These are phyloP conservation scores for Linepithema humile DNA, from an alignment of 1,140 invertebrate genomes.

Conservation along the genomic window DNA sequence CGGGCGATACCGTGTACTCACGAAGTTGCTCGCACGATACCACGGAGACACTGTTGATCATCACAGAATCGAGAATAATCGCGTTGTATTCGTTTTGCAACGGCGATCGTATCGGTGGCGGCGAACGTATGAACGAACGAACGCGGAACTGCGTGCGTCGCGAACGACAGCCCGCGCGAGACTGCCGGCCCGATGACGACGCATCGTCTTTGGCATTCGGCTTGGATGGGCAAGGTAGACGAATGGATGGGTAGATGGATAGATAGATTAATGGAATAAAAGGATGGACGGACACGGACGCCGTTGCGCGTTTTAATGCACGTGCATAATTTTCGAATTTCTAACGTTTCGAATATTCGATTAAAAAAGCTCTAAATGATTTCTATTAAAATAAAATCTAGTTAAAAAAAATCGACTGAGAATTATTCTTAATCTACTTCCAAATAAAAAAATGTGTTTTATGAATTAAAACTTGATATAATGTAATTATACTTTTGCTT, in stretches of 20 bases:
- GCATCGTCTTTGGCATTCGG: conserved; percentile 63
- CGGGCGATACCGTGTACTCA: conserved; percentile 21
- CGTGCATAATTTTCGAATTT: background rate
- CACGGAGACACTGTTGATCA: background rate
- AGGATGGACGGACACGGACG: background rate
- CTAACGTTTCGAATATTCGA: background rate
- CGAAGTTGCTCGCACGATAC: conserved; percentile 22
- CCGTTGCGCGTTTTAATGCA: conserved; percentile 2
- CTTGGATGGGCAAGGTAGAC: conserved; percentile 65
- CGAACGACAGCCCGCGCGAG: conserved; percentile 67
- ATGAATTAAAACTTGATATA: background rate
- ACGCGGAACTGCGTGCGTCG: conserved; percentile 60
- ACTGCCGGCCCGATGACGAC: conserved; percentile 66
- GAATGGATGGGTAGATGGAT: conserved; percentile 54
- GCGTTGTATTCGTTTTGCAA: background rate
- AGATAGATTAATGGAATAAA: conserved; percentile 32
- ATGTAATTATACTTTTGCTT: background rate
- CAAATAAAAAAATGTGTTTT: background rate
- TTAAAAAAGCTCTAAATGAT: background rate
- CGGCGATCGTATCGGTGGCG: background rate
- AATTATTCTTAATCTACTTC: background rate
- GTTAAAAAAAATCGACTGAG: background rate
- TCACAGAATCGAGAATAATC: background rate
- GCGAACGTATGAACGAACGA: background rate
- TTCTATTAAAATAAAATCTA: background rate